Evolutionary conservation across 2,797 vertebrate genomes (phyloP).

Genomic region (Gymnoscopelus microlampas): DNA sequence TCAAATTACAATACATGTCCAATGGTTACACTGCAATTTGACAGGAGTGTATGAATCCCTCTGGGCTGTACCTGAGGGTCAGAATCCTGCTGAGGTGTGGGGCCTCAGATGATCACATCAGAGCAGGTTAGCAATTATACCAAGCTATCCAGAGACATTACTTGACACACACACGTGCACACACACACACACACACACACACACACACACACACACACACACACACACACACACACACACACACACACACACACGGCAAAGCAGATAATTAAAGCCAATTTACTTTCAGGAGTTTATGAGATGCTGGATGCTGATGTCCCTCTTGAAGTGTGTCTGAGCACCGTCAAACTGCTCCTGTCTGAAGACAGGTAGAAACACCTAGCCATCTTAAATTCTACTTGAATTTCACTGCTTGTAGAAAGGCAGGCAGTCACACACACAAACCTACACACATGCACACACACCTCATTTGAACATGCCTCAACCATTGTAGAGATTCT

Average conservation of each 20-base stretch:
- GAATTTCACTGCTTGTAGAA: not conserved
- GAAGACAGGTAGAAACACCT: conserved; percentile 84
- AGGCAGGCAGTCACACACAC: not conserved
- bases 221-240: not conserved
- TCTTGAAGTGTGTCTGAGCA: conserved; percentile 85
- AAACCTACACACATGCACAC: not conserved
- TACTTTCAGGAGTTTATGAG: conserved; percentile 82
- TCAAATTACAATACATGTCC: conserved; percentile 8
- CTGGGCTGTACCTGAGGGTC: conserved; percentile 89
- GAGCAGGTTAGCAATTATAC: conserved; percentile 80
- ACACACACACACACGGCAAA: conserved; percentile 22
- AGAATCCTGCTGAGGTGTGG: conserved; percentile 86
- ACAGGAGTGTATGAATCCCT: conserved; percentile 84
- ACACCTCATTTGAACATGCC: not conserved
- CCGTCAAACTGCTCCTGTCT: conserved; percentile 86
- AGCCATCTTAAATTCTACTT: not conserved
- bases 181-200: no score
- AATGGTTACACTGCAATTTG: conserved; percentile 37
- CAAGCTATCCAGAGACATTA: no score
- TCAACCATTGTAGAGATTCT: conserved; percentile 6
- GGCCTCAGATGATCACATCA: conserved; percentile 81
- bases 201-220: not conserved
- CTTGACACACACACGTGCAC: no score
- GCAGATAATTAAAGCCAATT: conserved; percentile 6
- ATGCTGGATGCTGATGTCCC: conserved; percentile 79